Evolutionary conservation across 2,797 vertebrate species (phyloP).

Genomic region (Erithacus rubecula): DNA sequence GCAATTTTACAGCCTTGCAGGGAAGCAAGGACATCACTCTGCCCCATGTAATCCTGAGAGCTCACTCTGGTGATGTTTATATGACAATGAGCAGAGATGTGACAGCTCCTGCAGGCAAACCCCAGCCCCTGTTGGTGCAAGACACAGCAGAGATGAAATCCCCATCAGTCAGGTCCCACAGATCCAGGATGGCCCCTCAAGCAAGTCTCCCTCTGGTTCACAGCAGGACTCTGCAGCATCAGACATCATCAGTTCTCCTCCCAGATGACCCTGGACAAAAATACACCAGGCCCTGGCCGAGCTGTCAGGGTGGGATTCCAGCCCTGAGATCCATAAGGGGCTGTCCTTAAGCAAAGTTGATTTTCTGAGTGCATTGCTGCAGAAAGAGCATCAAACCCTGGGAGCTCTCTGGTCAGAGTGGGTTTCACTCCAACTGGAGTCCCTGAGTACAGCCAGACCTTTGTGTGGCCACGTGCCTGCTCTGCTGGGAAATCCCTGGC

Average conservation of each 20-base stretch:
- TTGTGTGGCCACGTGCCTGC: not conserved
- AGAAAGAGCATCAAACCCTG: not conserved
- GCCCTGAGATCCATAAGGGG: not conserved
- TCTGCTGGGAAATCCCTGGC: not conserved
- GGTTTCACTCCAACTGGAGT: not conserved
- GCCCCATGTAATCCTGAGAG: not conserved
- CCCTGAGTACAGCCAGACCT: not conserved
- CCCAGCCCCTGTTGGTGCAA: fast-evolving
- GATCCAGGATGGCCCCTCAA: fast-evolving
- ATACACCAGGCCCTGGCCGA: not conserved
- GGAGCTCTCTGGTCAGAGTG: not conserved
- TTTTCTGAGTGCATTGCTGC: fast-evolving
- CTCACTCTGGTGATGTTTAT: not conserved
- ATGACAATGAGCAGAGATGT: fast-evolving
- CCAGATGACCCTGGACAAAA: not conserved
- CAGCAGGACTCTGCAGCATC: not conserved
- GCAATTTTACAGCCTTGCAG: fast-evolving
- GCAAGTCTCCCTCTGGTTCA: not conserved
- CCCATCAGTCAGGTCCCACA: not conserved
- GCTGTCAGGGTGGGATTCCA: not conserved
- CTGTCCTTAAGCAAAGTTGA: not conserved
- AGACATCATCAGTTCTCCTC: not conserved
- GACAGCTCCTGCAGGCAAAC: not conserved
- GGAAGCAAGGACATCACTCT: not conserved
- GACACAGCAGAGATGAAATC: not conserved